Conservation (phyloP, 2,113 vertebrate genomes). For the Pao palembangensis region DNA sequence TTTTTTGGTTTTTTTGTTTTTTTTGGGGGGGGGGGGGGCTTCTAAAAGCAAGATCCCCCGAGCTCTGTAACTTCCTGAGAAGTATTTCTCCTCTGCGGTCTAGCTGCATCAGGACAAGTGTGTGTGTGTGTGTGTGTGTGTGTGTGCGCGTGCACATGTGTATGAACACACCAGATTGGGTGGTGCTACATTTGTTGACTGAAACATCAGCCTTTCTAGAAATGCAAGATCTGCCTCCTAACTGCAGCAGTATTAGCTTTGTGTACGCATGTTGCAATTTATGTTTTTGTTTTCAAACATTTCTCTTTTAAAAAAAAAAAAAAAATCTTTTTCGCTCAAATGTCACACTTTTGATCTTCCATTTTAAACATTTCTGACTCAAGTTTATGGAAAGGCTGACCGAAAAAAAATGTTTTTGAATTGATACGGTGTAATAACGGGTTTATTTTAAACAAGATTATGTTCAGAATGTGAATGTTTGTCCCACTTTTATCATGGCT, state of each 20-base stretch:
- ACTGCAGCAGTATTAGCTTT: constrained; percentile 46
- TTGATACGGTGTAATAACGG: background rate
- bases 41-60: constrained; percentile 32
- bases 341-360: constrained; percentile 1
- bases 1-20: background rate
- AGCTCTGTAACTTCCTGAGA: constrained; percentile 51
- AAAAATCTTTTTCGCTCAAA: background rate
- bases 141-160: constrained; percentile 7
- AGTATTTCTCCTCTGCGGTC: constrained; percentile 53
- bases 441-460: constrained; percentile 8
- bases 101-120: constrained; percentile 26
- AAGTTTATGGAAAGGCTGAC: constrained; percentile 9
- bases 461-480: constrained; percentile 13
- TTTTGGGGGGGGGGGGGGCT: constrained; percentile 23
- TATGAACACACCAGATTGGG: background rate
- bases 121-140: constrained; percentile 4
- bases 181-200: constrained; percentile 11
- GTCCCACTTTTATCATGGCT: constrained; percentile 9
- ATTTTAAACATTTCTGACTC: no score
- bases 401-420: background rate
- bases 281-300: background rate
- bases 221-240: constrained; percentile 30
- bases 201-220: constrained; percentile 23
- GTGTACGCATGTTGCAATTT: constrained; percentile 14
- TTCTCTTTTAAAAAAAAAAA: background rate